A percentile compares a stretch with the other conserved stretches of the same genome.
phyloP scores from a whole-genome alignment of 1,140 invertebrate species.

The Pseudomyrmex gracilis region DNA sequence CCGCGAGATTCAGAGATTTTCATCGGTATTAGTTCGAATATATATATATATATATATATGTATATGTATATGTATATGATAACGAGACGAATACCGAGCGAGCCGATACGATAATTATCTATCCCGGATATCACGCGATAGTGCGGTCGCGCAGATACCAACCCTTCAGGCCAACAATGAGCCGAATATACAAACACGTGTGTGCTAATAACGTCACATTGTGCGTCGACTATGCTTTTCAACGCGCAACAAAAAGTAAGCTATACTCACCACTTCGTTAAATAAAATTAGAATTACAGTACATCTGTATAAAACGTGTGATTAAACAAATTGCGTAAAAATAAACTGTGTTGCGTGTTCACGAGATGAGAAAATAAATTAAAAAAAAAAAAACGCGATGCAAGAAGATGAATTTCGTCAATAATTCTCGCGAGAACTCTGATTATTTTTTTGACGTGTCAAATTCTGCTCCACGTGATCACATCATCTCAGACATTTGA shows the following conservation, averaged over 20 bases:
- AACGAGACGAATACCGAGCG: slow-evolving; percentile 26
- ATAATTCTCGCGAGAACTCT: neutral
- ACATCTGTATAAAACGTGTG: too few relatives aligned
- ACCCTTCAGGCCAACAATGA: slow-evolving; percentile 7
- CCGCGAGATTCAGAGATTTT: slow-evolving; percentile 44
- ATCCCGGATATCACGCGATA: slow-evolving; percentile 28
- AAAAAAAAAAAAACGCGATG: neutral
- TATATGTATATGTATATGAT: neutral
- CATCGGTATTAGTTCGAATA: slow-evolving; percentile 38
- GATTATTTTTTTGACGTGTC: neutral
- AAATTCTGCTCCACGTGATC: neutral
- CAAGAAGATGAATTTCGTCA: neutral
- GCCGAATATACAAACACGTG: neutral
- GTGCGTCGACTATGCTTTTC: too few relatives aligned
- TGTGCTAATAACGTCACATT: neutral
- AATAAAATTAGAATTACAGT: slow-evolving; percentile 1
- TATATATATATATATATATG: neutral
- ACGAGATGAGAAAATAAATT: too few relatives aligned
- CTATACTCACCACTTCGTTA: too few relatives aligned
- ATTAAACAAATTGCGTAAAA: too few relatives aligned
- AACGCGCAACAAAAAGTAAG: too few relatives aligned
- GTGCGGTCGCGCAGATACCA: neutral
- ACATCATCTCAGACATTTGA: neutral
- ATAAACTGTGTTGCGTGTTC: too few relatives aligned
- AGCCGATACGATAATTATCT: slow-evolving; percentile 49